A percentile compares a stretch with the other conserved stretches of the same genome.
Evolutionary conservation across 2,113 vertebrate species (phyloP).

Genomic region (Toxotes jaculatrix): DNA sequence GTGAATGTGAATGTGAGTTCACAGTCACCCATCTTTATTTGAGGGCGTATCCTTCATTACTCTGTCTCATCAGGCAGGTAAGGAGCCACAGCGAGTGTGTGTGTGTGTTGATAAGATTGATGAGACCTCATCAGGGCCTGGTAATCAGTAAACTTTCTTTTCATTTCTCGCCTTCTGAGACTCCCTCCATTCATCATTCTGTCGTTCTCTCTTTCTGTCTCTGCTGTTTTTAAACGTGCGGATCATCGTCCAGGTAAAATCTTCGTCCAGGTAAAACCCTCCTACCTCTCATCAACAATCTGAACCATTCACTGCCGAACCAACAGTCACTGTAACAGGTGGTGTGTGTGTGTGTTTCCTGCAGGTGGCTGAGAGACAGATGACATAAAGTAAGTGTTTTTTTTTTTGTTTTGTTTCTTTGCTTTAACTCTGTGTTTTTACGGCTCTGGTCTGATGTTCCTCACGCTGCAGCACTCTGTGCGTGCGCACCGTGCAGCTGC

Average conservation of each 20-base stretch:
- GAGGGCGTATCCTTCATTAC: constrained; percentile 55
- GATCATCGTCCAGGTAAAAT: constrained; percentile 37
- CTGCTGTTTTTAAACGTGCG: constrained; percentile 42
- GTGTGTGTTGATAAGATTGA: constrained; percentile 50
- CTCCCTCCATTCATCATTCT: constrained; percentile 43
- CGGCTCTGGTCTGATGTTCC: too few species aligned
- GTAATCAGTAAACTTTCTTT: constrained; percentile 63
- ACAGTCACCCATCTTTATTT: constrained; percentile 51
- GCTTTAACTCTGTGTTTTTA: too few species aligned
- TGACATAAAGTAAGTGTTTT: too few species aligned
- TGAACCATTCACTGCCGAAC: too few species aligned
- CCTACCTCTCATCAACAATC: too few species aligned
- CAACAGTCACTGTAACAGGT: too few species aligned
- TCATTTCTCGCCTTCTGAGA: constrained; percentile 26
- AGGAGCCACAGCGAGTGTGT: constrained; percentile 25
- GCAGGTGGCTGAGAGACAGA: too few species aligned
- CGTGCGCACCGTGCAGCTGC: too few species aligned
- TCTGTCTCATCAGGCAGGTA: constrained; percentile 66
- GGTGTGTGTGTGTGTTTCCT: too few species aligned
- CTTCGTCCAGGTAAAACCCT: constrained; percentile 14
- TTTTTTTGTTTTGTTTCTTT: too few species aligned
- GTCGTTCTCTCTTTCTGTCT: neutral
- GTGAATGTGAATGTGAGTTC: constrained; percentile 2
- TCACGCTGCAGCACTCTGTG: too few species aligned
- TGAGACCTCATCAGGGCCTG: constrained; percentile 54